Evolutionary conservation across 1,140 invertebrate genomes (phyloP), one percentile per base, ranked within the genome.

Genomic region (Lepidurus couesii): DNA sequence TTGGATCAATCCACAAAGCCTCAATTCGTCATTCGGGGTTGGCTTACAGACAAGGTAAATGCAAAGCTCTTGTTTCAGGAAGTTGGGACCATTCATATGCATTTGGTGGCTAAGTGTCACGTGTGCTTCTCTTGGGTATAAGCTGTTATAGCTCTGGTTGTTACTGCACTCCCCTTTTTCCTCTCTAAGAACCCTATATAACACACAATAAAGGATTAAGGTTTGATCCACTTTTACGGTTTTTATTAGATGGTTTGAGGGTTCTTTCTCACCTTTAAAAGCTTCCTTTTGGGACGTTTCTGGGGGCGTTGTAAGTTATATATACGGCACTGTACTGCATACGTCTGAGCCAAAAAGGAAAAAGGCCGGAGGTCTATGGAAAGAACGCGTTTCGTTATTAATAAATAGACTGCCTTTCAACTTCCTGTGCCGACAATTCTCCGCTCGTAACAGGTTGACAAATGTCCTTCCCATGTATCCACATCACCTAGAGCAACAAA

Each of bases 61-160:
- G 53, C 53, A 65, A 65, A 65, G 53, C 53, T 65, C 53, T 65
- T 9, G 53, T 65, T 13, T 65, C 16, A 0, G 53, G 53, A 65
- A 65, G 53, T 65, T 65, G 53, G 34, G 53, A 65, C 53, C 53
- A 65, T 65, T 65, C 53, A 65, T 65, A 65, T 16, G 21, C 53
- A 65, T 65, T 65, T 65, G 53, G 53, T 65, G 21, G 53, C 16
- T 65, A 65, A 21, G 53, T 65, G 53, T 65, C 53, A 11, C 21
- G 53, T 21, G 13, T 65, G 21, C 21, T 13, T 13, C 21, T 13
- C 21, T 10, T 21, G 3, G 16, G 53, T 65, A 21, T 65, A 16
- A 65, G 53, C 53, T 65, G 53, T 65, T 65, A 21, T 65, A 65
- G 34, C 34, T 34, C 34, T 65, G 53, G 53, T 13, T 65, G 16